A percentile compares a stretch with the other conserved stretches of the same genome.
Conservation (phyloP, 2,797 vertebrate genomes). For the Falco novaeseelandiae region DNA sequence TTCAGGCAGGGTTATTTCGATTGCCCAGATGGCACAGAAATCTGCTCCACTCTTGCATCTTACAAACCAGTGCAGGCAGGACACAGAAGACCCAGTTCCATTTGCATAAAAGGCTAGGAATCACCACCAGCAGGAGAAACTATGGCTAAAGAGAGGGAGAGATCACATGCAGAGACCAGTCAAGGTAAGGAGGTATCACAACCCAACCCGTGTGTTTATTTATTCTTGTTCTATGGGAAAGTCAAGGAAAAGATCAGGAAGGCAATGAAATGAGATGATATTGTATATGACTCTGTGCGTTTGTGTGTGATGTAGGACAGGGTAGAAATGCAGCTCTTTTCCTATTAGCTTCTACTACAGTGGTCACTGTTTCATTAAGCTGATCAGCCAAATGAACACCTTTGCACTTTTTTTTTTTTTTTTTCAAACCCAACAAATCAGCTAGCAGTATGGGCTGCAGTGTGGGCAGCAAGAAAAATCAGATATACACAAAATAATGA, state of each 20-base stretch:
- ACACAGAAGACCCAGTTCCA: background rate
- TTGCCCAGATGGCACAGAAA: background rate
- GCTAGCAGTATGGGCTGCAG: background rate
- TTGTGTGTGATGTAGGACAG: background rate
- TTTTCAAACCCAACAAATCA: background rate
- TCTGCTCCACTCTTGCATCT: background rate
- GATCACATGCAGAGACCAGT: background rate
- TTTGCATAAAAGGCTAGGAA: background rate
- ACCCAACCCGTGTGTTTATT: background rate
- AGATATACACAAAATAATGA: background rate
- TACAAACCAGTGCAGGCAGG: background rate
- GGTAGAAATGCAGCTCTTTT: background rate
- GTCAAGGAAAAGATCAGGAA: background rate
- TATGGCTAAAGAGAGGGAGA: background rate
- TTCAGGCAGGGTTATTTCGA: background rate
- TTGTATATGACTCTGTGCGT: background rate
- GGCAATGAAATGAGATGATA: background rate
- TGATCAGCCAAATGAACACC: background rate
- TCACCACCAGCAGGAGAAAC: background rate
- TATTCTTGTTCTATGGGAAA: background rate
- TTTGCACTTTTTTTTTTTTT: background rate
- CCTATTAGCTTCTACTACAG: background rate
- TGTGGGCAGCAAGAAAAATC: background rate
- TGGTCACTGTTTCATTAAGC: background rate
- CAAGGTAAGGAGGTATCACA: background rate